Base-by-base conservation (phyloP, 1,140 invertebrate genomes). In the Phymastichus coffea region DNA sequence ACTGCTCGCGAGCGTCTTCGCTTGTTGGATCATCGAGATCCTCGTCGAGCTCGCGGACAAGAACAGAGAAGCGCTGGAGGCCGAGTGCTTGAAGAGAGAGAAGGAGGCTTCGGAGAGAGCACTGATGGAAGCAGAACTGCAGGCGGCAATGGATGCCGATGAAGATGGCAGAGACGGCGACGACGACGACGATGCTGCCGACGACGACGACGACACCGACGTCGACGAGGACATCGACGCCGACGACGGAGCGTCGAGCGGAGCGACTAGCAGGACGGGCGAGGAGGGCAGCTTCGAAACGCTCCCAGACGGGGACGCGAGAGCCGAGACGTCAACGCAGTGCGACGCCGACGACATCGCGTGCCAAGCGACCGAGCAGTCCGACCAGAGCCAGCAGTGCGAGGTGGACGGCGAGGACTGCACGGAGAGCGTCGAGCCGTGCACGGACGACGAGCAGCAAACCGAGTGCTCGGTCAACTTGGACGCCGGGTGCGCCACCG, bases 1-100 rank as follows among this genome's bases (percentile, higher is more conserved):
- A n/a, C 63, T 75, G 33, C 51, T 79, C 1, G 65, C 78, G 3
- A 70, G 79, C 19, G 20, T 72, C 0, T 52, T 79, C 22, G 74
- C 74, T 4, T 69, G 68, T 28, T 80, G 78, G 77, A 68, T 80
- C 30, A 48, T 69, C 1, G 76, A 71, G 0, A 57, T 80, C 3
- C 30, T 78, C 0, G 28, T 66, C 0, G 70, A 78, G 43, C 66
- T 78, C 0, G 68, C 70, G 2, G 56, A 75, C 17, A 43, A 52
- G 4, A 57, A 70, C 9, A 65, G 64, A 43, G 47, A 67, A 0
- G 60, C 70, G 38, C 4, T 76, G 0, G 48, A 66, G 1, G 52
- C 66, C 8, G 63, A 70, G 28, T 67, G 68, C 10, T 51, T 63
- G 4, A 62, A 52, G 20, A 66, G 53, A 19, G 64, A 57, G 19